A percentile compares a stretch with the other conserved stretches of the same genome.
Conservation (phyloP, 1,140 invertebrate species). For the Drosophila busckii region DNA sequence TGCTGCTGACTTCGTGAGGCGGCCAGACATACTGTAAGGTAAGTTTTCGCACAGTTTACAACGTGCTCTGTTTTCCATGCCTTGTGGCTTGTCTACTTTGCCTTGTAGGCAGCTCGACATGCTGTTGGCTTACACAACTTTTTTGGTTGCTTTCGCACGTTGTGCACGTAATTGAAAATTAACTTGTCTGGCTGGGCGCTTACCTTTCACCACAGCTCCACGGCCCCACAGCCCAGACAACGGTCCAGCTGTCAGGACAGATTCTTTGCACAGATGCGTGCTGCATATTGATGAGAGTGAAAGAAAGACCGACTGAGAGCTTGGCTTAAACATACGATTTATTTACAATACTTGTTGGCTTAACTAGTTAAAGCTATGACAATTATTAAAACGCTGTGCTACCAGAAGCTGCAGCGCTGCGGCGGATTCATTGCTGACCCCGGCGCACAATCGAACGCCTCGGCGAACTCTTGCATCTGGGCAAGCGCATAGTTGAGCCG, state of each 20-base stretch:
- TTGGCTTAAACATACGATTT: constrained; percentile 44
- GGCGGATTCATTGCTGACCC: constrained; percentile 89
- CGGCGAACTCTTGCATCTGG: constrained; percentile 89
- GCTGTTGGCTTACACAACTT: constrained; percentile 17
- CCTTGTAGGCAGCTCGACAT: constrained; percentile 7
- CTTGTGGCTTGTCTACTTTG: background rate
- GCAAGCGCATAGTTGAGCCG: constrained; percentile 88
- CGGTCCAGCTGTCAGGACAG: constrained; percentile 20
- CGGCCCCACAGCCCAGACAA: background rate
- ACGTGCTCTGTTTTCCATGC: background rate
- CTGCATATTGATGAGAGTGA: constrained; percentile 43
- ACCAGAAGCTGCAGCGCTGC: constrained; percentile 91
- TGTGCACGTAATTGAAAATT: constrained; percentile 67
- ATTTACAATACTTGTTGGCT: constrained; percentile 62
- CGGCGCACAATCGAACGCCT: constrained; percentile 84
- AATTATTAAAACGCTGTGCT: constrained; percentile 32
- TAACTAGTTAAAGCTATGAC: constrained; percentile 56
- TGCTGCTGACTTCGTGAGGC: too few species aligned
- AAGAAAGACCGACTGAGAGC: background rate
- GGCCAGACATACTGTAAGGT: too few species aligned
- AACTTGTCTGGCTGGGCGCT: constrained; percentile 51
- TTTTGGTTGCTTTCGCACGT: constrained; percentile 34
- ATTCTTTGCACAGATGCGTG: constrained; percentile 32
- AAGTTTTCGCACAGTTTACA: too few species aligned
- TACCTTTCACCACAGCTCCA: constrained; percentile 1